Percentiles rank a stretch among this genome's conserved stretches.
Evolutionary conservation across 2,113 vertebrate genomes (phyloP).

Genomic region (Rhynchomys soricoides): DNA sequence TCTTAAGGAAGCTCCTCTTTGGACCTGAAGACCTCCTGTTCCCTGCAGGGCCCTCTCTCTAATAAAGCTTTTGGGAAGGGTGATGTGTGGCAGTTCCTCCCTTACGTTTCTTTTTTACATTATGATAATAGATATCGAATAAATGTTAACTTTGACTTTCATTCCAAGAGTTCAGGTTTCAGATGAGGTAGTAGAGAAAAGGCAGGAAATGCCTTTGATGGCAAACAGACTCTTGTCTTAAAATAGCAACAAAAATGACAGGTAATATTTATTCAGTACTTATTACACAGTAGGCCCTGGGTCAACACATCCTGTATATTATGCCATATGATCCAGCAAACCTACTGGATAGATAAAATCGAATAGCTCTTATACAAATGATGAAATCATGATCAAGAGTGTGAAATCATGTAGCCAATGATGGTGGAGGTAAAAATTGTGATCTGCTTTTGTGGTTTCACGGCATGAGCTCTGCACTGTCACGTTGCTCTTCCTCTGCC

Average conservation of each 20-base stretch:
- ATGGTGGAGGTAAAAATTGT: not conserved
- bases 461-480: not conserved
- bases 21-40: not conserved
- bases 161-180: conserved; percentile 19
- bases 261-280: not conserved
- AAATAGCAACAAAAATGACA: not conserved
- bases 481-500: not conserved
- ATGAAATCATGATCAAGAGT: not conserved
- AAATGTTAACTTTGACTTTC: not conserved
- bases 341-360: not conserved
- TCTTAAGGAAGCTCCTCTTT: not conserved
- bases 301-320: not conserved
- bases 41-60: not conserved
- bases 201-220: not conserved
- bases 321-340: not conserved
- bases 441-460: not conserved
- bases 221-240: not conserved
- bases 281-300: not conserved
- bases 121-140: not conserved
- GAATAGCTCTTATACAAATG: not conserved
- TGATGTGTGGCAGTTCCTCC: not conserved
- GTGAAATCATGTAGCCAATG: not conserved
- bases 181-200: not conserved
- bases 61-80: not conserved
- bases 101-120: not conserved